A percentile compares a stretch with the other conserved stretches of the same genome.
These are phyloP conservation scores for Castor canadensis DNA, from an alignment of 2,113 vertebrate genomes.

Conservation along the genomic window DNA sequence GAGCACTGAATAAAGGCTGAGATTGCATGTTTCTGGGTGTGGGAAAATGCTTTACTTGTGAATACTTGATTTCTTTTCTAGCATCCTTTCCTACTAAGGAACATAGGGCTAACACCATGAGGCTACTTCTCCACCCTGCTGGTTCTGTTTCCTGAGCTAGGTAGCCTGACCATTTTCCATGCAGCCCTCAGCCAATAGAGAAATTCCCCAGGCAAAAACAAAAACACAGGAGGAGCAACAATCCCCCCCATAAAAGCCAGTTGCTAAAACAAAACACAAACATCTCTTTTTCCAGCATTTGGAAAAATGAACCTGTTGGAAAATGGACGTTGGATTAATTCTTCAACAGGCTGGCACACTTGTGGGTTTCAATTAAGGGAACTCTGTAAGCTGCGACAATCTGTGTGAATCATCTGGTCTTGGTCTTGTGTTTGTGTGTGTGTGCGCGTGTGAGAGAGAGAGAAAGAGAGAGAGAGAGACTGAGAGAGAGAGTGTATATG, in stretches of 20 bases:
- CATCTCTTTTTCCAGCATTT: constrained; percentile 12
- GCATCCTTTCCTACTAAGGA: constrained; percentile 2
- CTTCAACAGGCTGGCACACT: constrained; percentile 49
- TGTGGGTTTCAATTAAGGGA: constrained; percentile 50
- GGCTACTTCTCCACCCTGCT: constrained; percentile 43
- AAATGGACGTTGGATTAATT: constrained; percentile 59
- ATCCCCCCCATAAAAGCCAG: not conserved
- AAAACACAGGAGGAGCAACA: not conserved
- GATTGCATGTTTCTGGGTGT: constrained; percentile 41
- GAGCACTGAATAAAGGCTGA: not conserved
- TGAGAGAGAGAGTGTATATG: too few species aligned
- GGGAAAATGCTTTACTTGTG: not conserved
- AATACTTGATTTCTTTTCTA: constrained; percentile 13
- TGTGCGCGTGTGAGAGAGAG: not conserved
- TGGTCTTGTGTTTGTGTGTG: not conserved
- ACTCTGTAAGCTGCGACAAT: constrained; percentile 46
- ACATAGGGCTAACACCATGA: not conserved
- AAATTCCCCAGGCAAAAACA: constrained; percentile 48
- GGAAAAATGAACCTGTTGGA: constrained; percentile 65
- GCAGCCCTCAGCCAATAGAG: constrained; percentile 32
- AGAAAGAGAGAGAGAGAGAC: too few species aligned
- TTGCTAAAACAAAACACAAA: constrained; percentile 35
- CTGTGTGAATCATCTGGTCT: not conserved
- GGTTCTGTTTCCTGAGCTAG: constrained; percentile 38
- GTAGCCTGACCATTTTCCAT: constrained; percentile 54